Percentiles rank a stretch among this genome's conserved stretches.
These are phyloP conservation scores for Meloidogyne exigua DNA, from an alignment of 1,140 invertebrate genomes.

Conservation along the genomic window DNA sequence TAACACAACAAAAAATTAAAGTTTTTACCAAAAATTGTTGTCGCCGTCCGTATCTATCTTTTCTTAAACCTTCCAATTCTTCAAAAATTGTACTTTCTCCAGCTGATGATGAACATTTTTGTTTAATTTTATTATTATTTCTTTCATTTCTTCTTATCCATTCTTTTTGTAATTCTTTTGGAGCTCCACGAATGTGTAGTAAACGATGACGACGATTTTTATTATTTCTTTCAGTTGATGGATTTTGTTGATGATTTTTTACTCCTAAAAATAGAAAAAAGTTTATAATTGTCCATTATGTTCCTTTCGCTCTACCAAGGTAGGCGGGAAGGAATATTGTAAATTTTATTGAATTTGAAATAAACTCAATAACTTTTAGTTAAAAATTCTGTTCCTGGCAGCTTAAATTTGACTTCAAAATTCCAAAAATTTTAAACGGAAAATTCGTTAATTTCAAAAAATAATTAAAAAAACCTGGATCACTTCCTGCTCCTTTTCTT, in stretches of 20 bases:
- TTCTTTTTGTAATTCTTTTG: constrained; percentile 5
- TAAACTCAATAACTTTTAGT: too few relatives aligned
- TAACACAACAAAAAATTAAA: neutral
- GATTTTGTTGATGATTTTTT: neutral
- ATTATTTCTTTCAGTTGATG: neutral
- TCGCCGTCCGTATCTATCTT: neutral
- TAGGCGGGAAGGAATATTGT: too few relatives aligned
- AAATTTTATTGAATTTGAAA: too few relatives aligned
- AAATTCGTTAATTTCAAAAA: neutral
- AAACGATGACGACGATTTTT: constrained; percentile 1
- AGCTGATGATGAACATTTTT: neutral
- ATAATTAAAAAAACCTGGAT: neutral
- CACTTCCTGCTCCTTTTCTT: neutral
- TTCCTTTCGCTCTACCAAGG: too few relatives aligned
- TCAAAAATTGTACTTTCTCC: constrained; percentile 1
- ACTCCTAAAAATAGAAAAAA: neutral
- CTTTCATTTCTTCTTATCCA: neutral
- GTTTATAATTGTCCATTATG: too few relatives aligned
- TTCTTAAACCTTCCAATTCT: neutral
- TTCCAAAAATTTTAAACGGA: neutral
- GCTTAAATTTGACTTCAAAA: too few relatives aligned
- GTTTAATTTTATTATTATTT: neutral
- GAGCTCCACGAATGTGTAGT: neutral
- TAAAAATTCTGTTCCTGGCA: too few relatives aligned
- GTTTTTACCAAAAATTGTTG: neutral